Percentiles rank a stretch among this genome's conserved stretches.
phyloP scores from a whole-genome alignment of 2,888 invertebrate species.

The Acleris holmiana region DNA sequence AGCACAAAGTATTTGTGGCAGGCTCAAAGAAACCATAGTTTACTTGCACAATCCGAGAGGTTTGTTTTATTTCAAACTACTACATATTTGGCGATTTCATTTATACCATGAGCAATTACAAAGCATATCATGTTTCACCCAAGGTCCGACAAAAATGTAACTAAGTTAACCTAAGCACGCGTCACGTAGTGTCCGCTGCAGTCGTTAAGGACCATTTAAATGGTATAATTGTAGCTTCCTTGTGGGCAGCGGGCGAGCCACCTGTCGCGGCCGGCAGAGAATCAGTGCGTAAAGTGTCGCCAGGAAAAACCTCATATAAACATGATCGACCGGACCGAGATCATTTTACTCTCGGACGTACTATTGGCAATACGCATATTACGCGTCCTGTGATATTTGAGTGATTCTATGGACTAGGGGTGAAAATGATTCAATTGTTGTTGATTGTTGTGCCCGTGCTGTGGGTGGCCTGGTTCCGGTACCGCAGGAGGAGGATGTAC shows the following conservation, averaged over 20 bases:
- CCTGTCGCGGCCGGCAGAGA: not conserved
- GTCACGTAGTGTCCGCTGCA: constrained; percentile 16
- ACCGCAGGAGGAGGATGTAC: constrained; percentile 40
- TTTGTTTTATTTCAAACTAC: not conserved
- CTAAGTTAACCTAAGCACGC: constrained; percentile 14
- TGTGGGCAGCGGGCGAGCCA: constrained; percentile 4
- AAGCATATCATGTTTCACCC: constrained; percentile 24
- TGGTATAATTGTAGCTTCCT: constrained; percentile 32
- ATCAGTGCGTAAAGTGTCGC: constrained; percentile 16
- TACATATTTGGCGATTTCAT: not conserved
- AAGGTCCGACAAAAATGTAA: constrained; percentile 26
- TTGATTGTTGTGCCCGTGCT: constrained; percentile 30
- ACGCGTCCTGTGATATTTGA: not conserved
- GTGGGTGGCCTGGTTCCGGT: constrained; percentile 39
- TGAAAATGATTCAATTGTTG: constrained; percentile 23
- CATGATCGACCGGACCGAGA: constrained; percentile 7
- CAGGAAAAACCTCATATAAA: constrained; percentile 33
- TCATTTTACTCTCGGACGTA: constrained; percentile 20
- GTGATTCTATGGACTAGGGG: not conserved
- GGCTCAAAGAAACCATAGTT: too few species aligned
- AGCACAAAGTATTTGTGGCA: too few species aligned
- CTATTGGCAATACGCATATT: constrained; percentile 3
- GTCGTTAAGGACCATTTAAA: constrained; percentile 27
- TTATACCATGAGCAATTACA: constrained; percentile 17
- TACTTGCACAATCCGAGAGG: too few species aligned